Evolutionary conservation across 2,113 vertebrate genomes (phyloP).

Genomic region (Campylorhamphus procurvoides): DNA sequence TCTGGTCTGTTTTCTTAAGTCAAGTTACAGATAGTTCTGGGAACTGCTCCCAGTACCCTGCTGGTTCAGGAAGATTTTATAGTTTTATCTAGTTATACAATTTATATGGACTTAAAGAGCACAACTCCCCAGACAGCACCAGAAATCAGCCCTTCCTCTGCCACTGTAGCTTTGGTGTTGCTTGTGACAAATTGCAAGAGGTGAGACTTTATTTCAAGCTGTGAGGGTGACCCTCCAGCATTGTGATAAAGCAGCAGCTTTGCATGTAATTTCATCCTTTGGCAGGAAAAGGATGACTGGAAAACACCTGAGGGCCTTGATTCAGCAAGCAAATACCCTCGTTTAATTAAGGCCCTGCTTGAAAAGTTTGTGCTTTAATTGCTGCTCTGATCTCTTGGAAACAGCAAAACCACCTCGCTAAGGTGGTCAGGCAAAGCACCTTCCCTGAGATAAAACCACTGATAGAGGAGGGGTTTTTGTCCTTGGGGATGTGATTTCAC

Average conservation of each 20-base stretch:
- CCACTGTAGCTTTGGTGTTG: neutral
- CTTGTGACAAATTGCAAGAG: neutral
- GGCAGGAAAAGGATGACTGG: neutral
- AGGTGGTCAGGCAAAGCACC: neutral
- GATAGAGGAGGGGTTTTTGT: neutral
- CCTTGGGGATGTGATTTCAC: neutral
- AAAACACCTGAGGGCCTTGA: conserved; percentile 15
- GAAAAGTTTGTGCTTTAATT: conserved; percentile 50
- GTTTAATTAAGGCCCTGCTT: conserved; percentile 18
- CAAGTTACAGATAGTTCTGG: neutral
- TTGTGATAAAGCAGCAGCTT: neutral
- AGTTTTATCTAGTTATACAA: neutral
- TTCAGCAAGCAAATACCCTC: neutral
- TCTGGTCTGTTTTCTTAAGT: neutral
- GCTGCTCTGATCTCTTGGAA: conserved; percentile 46
- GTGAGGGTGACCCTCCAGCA: conserved; percentile 31
- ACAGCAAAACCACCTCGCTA: neutral
- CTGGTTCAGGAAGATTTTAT: neutral
- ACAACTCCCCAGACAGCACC: neutral
- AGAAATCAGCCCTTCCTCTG: neutral
- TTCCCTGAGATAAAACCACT: neutral
- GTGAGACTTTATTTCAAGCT: neutral
- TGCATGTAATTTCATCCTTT: neutral
- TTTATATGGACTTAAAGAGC: neutral
- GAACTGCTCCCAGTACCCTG: neutral